phyloP scores from a whole-genome alignment of 2,888 invertebrate genomes.

The Coremacera marginata region DNA sequence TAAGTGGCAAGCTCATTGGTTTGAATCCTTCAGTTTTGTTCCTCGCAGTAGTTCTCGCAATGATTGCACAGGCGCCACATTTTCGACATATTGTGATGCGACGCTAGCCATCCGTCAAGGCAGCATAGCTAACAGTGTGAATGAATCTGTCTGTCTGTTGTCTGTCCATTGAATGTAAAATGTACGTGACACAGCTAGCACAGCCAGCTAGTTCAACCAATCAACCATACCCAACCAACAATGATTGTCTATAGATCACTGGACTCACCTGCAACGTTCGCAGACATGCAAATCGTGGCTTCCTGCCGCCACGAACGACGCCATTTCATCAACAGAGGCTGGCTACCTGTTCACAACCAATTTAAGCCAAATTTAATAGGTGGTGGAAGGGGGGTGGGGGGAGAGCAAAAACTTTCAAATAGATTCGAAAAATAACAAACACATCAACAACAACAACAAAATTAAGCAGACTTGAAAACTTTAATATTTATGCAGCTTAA shows the following conservation, averaged over 20 bases:
- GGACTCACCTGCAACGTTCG: slow-evolving; percentile 15
- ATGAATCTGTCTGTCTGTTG: neutral
- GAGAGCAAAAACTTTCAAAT: neutral
- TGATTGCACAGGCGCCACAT: slow-evolving; percentile 29
- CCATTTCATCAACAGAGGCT: slow-evolving; percentile 29
- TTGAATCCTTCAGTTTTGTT: neutral
- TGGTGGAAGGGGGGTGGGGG: too few relatives aligned
- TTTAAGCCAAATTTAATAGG: neutral
- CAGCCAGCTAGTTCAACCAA: neutral
- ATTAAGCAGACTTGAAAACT: neutral
- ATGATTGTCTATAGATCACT: slow-evolving; percentile 1
- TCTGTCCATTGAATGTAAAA: neutral
- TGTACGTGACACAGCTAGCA: slow-evolving; percentile 15
- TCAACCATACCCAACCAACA: neutral
- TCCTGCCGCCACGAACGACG: slow-evolving; percentile 9
- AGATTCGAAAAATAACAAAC: slow-evolving; percentile 10
- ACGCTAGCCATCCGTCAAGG: too few relatives aligned
- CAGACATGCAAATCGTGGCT: slow-evolving; percentile 35
- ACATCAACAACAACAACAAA: neutral
- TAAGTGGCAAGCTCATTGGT: too few relatives aligned
- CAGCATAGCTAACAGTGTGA: too few relatives aligned
- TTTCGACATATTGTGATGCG: neutral
- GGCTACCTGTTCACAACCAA: neutral
- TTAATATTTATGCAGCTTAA: slow-evolving; percentile 12
- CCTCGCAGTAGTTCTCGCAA: neutral